phyloP scores from a whole-genome alignment of 1,140 invertebrate genomes.

The Frieseomelitta varia region DNA sequence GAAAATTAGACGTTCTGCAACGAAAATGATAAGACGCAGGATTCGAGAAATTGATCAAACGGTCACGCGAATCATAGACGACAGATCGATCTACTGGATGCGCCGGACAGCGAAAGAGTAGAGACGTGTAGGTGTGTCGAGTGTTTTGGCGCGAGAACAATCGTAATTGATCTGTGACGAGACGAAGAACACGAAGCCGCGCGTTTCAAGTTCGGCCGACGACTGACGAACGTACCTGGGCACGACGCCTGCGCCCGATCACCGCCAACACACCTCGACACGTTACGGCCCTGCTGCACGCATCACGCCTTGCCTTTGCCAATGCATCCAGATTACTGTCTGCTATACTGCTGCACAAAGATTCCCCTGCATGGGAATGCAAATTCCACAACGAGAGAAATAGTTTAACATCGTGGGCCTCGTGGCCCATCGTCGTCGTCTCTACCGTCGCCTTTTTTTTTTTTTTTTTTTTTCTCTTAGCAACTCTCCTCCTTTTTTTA shows the following conservation, averaged over 20 bases:
- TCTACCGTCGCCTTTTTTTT: not conserved
- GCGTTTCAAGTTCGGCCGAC: constrained; percentile 61
- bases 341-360: constrained; percentile 1
- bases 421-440: too few relatives aligned
- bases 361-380: constrained; percentile 2
- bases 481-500: not conserved
- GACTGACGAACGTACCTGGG: constrained; percentile 62
- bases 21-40: not conserved
- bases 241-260: constrained; percentile 61
- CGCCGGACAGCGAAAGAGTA: not conserved
- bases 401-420: not conserved
- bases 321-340: constrained; percentile 36
- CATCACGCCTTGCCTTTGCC: constrained; percentile 37
- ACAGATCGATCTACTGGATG: not conserved
- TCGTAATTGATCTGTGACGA: not conserved
- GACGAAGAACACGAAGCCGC: constrained; percentile 46
- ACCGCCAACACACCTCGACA: constrained; percentile 7
- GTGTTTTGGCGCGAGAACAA: constrained; percentile 1
- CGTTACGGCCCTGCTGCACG: constrained; percentile 47
- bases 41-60: not conserved
- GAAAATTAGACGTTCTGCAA: not conserved
- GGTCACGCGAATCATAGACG: not conserved
- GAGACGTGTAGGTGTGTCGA: not conserved
- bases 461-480: not conserved
- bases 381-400: not conserved